Evolutionary conservation across 2,797 vertebrate genomes (phyloP).

Genomic region (Liparis tanakae): DNA sequence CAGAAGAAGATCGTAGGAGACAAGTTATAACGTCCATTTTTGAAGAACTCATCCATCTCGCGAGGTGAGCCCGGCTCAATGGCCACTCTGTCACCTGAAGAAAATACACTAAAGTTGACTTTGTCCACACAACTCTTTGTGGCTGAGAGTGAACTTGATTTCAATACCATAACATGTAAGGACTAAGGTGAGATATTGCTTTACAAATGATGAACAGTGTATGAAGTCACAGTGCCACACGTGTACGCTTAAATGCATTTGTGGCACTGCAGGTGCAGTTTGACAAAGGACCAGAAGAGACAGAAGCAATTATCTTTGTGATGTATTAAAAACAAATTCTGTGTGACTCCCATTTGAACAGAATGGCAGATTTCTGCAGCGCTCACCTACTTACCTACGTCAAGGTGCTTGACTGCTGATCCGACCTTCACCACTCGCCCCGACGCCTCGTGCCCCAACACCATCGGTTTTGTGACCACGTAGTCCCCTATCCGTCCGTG

Average conservation of each 20-base stretch:
- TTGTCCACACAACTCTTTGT: neutral
- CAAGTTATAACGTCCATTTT: constrained; percentile 92
- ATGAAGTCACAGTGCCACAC: neutral
- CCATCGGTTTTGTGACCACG: constrained; percentile 90
- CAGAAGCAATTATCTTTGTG: neutral
- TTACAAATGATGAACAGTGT: neutral
- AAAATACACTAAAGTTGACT: neutral
- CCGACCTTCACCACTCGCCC: constrained; percentile 91
- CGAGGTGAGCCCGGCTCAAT: constrained; percentile 92
- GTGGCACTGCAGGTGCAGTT: neutral
- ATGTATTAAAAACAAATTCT: neutral
- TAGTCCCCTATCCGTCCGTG: constrained; percentile 90
- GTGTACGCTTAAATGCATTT: neutral
- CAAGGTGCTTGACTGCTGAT: constrained; percentile 87
- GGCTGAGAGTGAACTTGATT: neutral
- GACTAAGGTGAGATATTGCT: neutral
- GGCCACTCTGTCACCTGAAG: constrained; percentile 92
- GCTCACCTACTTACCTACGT: constrained; percentile 81
- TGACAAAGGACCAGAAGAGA: neutral
- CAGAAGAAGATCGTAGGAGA: constrained; percentile 95
- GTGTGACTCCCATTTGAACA: neutral
- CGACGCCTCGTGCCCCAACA: constrained; percentile 93
- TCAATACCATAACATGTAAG: neutral
- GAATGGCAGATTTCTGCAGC: neutral
- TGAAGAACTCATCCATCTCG: constrained; percentile 92